These are phyloP conservation scores for Panurus biarmicus DNA, from an alignment of 2,113 vertebrate genomes.

Conservation along the genomic window DNA sequence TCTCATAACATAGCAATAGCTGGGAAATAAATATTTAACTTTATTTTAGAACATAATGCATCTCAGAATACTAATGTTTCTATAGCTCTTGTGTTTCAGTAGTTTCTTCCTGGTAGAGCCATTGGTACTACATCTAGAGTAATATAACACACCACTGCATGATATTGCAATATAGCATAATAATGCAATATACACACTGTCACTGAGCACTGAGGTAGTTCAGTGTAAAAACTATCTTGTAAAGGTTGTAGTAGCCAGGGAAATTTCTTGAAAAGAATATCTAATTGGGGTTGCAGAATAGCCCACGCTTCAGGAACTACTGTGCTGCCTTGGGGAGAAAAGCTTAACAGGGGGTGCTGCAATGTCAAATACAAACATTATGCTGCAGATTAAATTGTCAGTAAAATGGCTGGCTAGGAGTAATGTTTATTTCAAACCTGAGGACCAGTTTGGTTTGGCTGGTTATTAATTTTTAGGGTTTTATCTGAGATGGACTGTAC, in stretches of 20 bases:
- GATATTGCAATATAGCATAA: not conserved
- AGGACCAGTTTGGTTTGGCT: not conserved
- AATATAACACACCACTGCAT: not conserved
- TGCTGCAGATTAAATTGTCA: not conserved
- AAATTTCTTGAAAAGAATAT: not conserved
- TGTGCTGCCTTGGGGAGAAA: not conserved
- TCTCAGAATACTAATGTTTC: not conserved
- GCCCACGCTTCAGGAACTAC: not conserved
- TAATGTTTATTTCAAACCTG: not conserved
- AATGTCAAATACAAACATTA: not conserved
- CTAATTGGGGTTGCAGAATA: not conserved
- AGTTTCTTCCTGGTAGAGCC: not conserved
- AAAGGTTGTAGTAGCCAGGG: not conserved
- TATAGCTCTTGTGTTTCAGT: not conserved
- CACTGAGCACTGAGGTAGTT: not conserved
- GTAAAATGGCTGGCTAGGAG: not conserved
- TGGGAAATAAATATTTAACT: conserved; percentile 38
- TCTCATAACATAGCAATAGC: not conserved
- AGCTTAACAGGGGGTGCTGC: not conserved
- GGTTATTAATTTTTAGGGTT: not conserved
- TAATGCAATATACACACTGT: not conserved
- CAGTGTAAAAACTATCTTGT: not conserved
- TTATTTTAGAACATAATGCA: not conserved
- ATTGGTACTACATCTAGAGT: not conserved
- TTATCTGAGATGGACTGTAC: not conserved